Evolutionary conservation across 1,140 invertebrate species (phyloP).

Genomic region (Lepidurus couesii): DNA sequence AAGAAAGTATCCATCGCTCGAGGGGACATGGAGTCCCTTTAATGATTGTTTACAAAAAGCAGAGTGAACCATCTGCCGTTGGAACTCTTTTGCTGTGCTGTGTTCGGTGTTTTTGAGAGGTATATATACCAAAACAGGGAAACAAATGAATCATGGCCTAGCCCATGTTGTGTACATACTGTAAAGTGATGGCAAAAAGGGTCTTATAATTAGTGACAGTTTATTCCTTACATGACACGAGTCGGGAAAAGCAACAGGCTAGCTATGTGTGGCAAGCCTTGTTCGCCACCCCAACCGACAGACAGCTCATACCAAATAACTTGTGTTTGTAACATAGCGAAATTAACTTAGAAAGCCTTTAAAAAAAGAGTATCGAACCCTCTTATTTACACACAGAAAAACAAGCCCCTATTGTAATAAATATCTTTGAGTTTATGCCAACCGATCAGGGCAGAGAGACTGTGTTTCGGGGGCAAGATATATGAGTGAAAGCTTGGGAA

Average conservation of each 20-base stretch:
- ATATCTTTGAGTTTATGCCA: neutral
- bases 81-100: neutral
- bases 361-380: neutral
- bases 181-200: conserved; percentile 14
- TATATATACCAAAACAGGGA: neutral
- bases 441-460: neutral
- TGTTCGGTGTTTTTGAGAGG: neutral
- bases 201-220: conserved; percentile 7
- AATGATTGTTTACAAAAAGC: neutral
- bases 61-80: neutral
- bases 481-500: no score
- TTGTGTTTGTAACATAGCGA: neutral
- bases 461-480: neutral
- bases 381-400: neutral
- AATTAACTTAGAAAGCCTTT: neutral
- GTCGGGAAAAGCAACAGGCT: conserved; percentile 5
- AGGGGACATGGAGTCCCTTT: neutral
- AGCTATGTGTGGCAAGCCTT: neutral
- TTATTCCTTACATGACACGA: neutral
- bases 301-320: conserved; percentile 20
- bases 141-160: neutral
- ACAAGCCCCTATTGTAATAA: neutral
- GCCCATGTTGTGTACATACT: neutral
- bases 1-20: neutral
- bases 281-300: neutral